phyloP scores from a whole-genome alignment of 2,797 vertebrate genomes.

The Dendrocincla fuliginosa region DNA sequence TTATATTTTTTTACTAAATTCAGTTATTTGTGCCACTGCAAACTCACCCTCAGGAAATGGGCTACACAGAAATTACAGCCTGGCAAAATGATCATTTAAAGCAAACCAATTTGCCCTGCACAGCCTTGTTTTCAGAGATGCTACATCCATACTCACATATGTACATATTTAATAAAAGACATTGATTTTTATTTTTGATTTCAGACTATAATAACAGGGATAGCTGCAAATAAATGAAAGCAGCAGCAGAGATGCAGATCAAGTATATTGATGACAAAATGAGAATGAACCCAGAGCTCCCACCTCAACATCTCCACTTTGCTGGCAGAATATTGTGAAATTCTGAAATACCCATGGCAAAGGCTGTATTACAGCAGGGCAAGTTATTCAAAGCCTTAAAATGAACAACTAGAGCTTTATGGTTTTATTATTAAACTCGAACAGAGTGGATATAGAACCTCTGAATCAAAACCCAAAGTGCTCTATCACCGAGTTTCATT shows the following conservation, averaged over 20 bases:
- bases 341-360: not conserved
- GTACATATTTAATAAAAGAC: not conserved
- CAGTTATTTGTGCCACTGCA: not conserved
- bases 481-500: not conserved
- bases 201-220: not conserved
- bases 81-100: not conserved
- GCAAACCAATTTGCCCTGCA: not conserved
- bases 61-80: not conserved
- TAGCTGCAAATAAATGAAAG: not conserved
- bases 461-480: slow-evolving; percentile 6
- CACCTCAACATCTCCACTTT: not conserved
- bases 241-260: not conserved
- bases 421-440: slow-evolving; percentile 15
- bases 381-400: slow-evolving; percentile 3
- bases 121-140: not conserved
- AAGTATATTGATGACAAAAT: not conserved
- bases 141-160: rapidly evolving
- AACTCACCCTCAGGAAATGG: not conserved
- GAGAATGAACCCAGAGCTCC: not conserved
- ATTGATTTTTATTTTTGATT: not conserved
- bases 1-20: not conserved
- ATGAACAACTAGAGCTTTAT: not conserved
- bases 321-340: not conserved
- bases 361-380: not conserved
- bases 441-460: not conserved